Conservation (phyloP, 2,888 invertebrate genomes). For the Agriopis leucophaearia region DNA sequence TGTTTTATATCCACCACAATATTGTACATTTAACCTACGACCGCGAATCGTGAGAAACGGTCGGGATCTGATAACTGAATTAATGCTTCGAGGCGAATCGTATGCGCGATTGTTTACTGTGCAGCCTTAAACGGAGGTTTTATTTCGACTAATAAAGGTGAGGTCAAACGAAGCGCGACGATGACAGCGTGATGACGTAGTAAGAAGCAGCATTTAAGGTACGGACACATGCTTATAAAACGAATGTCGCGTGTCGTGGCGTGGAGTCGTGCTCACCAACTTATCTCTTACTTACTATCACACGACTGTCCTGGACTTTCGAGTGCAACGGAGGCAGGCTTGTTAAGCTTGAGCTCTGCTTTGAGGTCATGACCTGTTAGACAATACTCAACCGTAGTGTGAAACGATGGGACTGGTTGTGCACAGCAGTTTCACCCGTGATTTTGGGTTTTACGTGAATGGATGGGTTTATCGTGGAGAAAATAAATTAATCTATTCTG, state of each 20-base stretch:
- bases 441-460: no score
- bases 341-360: slow-evolving; percentile 2
- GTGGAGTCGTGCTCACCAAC: neutral
- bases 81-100: slow-evolving; percentile 47
- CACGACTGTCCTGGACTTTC: slow-evolving; percentile 11
- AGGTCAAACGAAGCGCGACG: neutral
- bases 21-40: slow-evolving; percentile 25
- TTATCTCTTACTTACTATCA: slow-evolving; percentile 24
- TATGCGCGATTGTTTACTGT: slow-evolving; percentile 45
- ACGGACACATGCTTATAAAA: no score
- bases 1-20: neutral
- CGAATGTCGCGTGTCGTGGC: neutral
- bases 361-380: slow-evolving; percentile 9
- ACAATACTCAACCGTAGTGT: neutral
- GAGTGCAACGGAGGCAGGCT: neutral
- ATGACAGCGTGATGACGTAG: neutral
- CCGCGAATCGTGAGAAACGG: slow-evolving; percentile 53
- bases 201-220: no score
- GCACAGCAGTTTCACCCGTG: no score
- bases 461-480: no score
- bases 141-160: neutral
- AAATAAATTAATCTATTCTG: no score
- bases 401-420: no score
- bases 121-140: neutral
- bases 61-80: slow-evolving; percentile 51